Base-by-base conservation (phyloP, 2,113 vertebrate species). In the Microtus richardsoni region DNA sequence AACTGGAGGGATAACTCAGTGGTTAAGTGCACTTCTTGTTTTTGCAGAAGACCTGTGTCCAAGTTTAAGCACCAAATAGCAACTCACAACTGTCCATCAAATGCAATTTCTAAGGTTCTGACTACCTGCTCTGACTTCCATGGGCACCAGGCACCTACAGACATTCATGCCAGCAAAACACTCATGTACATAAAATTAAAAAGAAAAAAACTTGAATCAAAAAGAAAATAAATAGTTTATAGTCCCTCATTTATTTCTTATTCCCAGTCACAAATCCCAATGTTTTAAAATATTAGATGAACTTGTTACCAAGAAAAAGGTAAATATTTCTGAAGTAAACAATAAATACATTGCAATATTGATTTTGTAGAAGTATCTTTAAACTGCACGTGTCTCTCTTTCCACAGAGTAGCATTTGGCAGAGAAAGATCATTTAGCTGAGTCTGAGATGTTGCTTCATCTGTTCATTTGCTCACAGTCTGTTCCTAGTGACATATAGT, bases 261-360 rank as follows among this genome's bases (percentile, higher is more conserved):
- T 85, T 60, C 49, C 5, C 36, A 80, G 30, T 64, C 52, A 90
- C 41, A 95, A 89, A 85, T 88, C 14, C 36, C 89, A 8, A 36
- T 47, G 79, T 64, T 93, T 44, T 54, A 54, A 70, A 86, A 95
- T 47, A 80, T 44, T 24, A 95, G 78, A 70, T 5, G 80, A 92
- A 82, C 1, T 8, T 91, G 11, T 88, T 92, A 92, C 36, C 62
- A 94, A 39, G 71, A 2, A 4, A 28, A 70, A 58, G 41, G 49
- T 92, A 77, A 88, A 78, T 93, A 64, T 68, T 91, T 83, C 26
- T 71, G 70, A 84, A 82, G 83, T 79, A 70, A 44, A 49, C 75
- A 84, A 36, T 77, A 93, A 95, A 52, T 47, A 74, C 24, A 24
- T 84, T 77, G 86, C 8, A 24, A 94, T 91, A 49, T 79, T 93